phyloP scores from a whole-genome alignment of 2,888 invertebrate genomes.

The Lithophane socia region DNA sequence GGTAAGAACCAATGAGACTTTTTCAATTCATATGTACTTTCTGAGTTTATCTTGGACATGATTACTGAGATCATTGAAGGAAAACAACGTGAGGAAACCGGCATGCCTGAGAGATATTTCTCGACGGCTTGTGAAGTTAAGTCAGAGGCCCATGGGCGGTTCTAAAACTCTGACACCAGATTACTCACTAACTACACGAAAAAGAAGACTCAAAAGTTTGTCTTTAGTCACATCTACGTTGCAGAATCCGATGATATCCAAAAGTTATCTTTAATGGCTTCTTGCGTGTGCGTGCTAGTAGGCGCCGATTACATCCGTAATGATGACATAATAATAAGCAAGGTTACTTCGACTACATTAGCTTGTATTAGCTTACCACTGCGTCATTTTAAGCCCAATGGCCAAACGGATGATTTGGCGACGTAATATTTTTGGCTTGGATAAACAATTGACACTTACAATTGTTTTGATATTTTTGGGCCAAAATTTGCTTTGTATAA shows the following conservation, averaged over 20 bases:
- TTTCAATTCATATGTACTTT: no score
- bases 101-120: no score
- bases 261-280: constrained; percentile 18
- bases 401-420: not conserved
- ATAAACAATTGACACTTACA: constrained; percentile 39
- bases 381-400: constrained; percentile 21
- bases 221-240: not conserved
- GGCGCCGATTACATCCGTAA: constrained; percentile 50
- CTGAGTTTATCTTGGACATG: no score
- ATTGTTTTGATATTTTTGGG: not conserved
- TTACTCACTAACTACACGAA: no score
- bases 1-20: no score
- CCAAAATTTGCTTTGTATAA: not conserved
- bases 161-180: no score
- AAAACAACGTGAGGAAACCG: no score
- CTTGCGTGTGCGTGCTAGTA: constrained; percentile 40
- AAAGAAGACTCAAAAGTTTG: not conserved
- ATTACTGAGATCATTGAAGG: no score
- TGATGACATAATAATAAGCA: constrained; percentile 62
- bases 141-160: no score
- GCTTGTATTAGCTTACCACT: constrained; percentile 33
- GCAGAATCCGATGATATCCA: not conserved
- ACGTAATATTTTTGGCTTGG: constrained; percentile 7
- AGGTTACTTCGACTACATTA: constrained; percentile 52
- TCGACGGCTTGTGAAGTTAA: no score